Conservation (phyloP, 1,140 invertebrate genomes). For the Anagrus nilaparvatae region DNA sequence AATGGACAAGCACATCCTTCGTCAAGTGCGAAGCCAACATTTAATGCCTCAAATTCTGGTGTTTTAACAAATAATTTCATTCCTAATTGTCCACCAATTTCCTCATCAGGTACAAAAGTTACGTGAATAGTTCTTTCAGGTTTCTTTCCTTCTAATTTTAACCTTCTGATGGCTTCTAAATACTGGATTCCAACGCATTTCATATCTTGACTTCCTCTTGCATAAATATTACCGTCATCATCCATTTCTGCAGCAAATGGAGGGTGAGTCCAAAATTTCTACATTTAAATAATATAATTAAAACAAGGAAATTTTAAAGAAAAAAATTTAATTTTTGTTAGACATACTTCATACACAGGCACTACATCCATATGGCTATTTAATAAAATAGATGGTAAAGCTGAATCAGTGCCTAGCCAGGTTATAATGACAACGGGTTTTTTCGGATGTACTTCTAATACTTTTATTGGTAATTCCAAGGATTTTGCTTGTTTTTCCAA, state of each 20-base stretch:
- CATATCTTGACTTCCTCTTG: conserved; percentile 75
- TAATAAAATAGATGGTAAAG: conserved; percentile 62
- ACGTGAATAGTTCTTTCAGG: conserved; percentile 46
- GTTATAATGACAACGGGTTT: conserved; percentile 76
- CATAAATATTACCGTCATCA: conserved; percentile 71
- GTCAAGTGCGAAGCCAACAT: conserved; percentile 85
- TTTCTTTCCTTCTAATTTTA: conserved; percentile 48
- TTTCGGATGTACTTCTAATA: conserved; percentile 46
- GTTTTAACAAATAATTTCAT: conserved; percentile 75
- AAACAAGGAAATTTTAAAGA: too few species aligned
- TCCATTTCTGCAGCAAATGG: conserved; percentile 71
- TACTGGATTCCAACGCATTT: conserved; percentile 76
- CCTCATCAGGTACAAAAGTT: conserved; percentile 70
- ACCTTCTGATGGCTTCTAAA: conserved; percentile 61
- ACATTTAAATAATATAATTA: too few species aligned
- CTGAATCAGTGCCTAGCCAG: conserved; percentile 63
- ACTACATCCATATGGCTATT: conserved; percentile 96
- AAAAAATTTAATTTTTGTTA: too few species aligned
- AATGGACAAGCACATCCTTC: conserved; percentile 67
- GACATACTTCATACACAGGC: conserved; percentile 72
- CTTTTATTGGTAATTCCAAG: conserved; percentile 51
- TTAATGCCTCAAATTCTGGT: conserved; percentile 67
- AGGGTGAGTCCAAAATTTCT: conserved; percentile 71
- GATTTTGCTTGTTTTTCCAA: conserved; percentile 56
- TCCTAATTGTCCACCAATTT: conserved; percentile 72